phyloP scores from a whole-genome alignment of 2,888 invertebrate species.

The Stramonita haemastoma region DNA sequence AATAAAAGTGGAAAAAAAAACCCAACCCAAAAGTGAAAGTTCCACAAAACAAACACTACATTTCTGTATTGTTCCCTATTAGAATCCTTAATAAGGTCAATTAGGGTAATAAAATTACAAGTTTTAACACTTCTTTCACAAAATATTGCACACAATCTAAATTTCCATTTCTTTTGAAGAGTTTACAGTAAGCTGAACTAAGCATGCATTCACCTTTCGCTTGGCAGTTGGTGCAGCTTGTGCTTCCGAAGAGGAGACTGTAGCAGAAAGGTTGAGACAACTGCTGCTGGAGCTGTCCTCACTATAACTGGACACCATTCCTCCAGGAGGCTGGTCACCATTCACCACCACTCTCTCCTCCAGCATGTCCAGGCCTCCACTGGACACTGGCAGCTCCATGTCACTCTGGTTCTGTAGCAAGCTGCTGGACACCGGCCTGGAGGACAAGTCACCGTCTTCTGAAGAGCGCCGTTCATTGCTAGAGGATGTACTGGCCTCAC shows the following conservation, averaged over 20 bases:
- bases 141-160: background rate
- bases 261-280: conserved; percentile 28
- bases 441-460: background rate
- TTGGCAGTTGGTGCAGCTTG: conserved; percentile 44
- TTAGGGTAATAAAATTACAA: too few relatives aligned
- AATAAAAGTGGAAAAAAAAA: too few relatives aligned
- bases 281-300: conserved; percentile 33
- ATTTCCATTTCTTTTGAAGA: too few relatives aligned
- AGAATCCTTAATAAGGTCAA: too few relatives aligned
- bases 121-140: background rate
- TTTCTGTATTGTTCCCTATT: too few relatives aligned
- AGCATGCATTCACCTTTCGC: conserved; percentile 47
- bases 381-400: conserved; percentile 31
- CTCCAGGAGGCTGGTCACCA: conserved; percentile 20
- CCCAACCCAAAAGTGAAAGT: too few relatives aligned
- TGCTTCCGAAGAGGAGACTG: conserved; percentile 47
- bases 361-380: background rate
- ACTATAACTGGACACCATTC: conserved; percentile 23
- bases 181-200: background rate
- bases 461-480: background rate
- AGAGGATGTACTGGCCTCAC: conserved; percentile 31
- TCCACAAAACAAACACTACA: too few relatives aligned
- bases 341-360: conserved; percentile 25
- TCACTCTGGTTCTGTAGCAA: conserved; percentile 11
- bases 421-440: background rate